Base-by-base conservation (phyloP, 2,797 vertebrate genomes). In the Hemitrygon akajei region DNA sequence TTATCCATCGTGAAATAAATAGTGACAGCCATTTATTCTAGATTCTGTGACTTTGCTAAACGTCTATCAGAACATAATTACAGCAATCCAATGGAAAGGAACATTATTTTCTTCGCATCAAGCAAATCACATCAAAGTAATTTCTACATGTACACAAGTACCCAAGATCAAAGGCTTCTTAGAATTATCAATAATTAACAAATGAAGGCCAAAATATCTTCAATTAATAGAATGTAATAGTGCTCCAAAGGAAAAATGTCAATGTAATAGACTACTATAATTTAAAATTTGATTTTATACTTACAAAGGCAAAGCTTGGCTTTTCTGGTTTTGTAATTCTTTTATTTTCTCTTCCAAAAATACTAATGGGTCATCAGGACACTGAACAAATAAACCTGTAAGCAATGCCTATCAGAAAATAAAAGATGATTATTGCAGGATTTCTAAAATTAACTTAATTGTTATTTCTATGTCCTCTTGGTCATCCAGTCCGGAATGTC, bases 311-410 rank as follows among this genome's bases (percentile, higher is more conserved):
- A 76, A 40, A 16, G 37, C 1, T 47, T 92, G 37, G 27, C 5
- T 27, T 76, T 76, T 93, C 76, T 20, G 71, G 6, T 95, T 95
- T 94, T 96, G 96, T 75, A 97, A 96, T 94, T 94, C 92, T 94
- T 94, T 95, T 3, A 98, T 95, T 93, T 97, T 96, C 96, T 96
- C 95, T 95, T 97, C 96, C 95, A 97, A 96, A 95, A 97, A 97
- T 87, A 20, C 94, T 47, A 97, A 95, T 1, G 97, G 96, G 94
- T 97, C 97, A 76, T 95, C 95, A 91, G 97, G 96, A 95, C 95
- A 95, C 56, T 95, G 95, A 94, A 96, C 82, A 94, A 96, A 96
- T 63, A 97, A 93, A 40, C 96, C 96, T 94, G 96, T 96, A 94
- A 98, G 94, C 93, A 98, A 95, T 16, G 96, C 94, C 97, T 97